A percentile compares a stretch with the other conserved stretches of the same genome.
These are phyloP conservation scores for Noctua janthe DNA, from an alignment of 2,888 invertebrate genomes.

Conservation along the genomic window DNA sequence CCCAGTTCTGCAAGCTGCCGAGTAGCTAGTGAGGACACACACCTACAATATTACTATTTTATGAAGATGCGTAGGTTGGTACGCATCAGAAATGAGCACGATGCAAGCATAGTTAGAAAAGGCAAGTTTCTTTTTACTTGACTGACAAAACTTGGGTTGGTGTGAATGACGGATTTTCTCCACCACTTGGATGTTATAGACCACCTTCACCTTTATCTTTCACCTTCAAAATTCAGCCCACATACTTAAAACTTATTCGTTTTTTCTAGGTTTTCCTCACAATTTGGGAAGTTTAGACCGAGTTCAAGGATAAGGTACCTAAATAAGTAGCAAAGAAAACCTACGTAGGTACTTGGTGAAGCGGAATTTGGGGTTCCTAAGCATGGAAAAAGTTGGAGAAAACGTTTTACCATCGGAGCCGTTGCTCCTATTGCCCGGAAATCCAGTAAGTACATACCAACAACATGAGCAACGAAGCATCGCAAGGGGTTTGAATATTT, in stretches of 20 bases:
- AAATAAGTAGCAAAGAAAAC: background rate
- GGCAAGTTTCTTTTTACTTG: background rate
- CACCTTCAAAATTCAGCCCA: background rate
- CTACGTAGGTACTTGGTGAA: background rate
- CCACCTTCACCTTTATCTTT: background rate
- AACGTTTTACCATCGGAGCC: constrained; percentile 30
- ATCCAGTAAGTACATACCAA: constrained; percentile 37
- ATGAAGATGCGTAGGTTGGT: no score
- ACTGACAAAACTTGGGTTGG: background rate
- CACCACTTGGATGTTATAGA: background rate
- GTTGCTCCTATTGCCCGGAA: constrained; percentile 37
- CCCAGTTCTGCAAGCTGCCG: no score
- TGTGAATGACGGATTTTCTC: background rate
- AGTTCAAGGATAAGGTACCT: background rate
- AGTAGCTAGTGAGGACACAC: no score
- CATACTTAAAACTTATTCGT: no score
- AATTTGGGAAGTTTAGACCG: background rate
- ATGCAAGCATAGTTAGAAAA: background rate
- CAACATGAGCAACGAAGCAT: background rate
- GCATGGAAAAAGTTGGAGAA: constrained; percentile 50
- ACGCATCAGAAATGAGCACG: no score
- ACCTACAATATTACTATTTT: no score
- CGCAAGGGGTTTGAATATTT: background rate
- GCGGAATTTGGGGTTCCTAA: background rate
- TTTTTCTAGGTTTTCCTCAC: constrained; percentile 2